phyloP scores from a whole-genome alignment of 1,140 invertebrate species.

The Zeugodacus cucurbitae region DNA sequence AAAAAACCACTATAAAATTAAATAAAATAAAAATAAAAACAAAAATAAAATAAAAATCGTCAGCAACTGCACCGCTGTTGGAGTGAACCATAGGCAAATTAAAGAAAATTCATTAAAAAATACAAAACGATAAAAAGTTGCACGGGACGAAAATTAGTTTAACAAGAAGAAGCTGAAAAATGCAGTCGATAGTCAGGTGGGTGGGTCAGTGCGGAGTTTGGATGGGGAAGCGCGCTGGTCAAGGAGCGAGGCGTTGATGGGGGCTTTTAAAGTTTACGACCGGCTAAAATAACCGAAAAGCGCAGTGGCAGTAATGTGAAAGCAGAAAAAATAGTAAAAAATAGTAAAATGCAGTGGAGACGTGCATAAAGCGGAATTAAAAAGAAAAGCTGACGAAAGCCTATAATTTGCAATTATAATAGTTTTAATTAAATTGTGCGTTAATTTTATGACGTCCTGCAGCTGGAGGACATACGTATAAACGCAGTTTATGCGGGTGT shows the following conservation, averaged over 20 bases:
- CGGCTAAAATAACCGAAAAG: background rate
- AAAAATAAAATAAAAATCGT: no score
- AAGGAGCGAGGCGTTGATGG: background rate
- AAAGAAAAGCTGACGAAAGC: background rate
- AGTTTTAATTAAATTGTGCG: slow-evolving; percentile 9
- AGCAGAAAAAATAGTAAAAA: background rate
- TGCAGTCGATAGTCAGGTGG: background rate
- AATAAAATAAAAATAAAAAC: background rate
- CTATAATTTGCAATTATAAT: background rate
- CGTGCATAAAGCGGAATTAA: background rate
- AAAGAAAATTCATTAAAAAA: slow-evolving; percentile 6
- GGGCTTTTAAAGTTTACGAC: background rate
- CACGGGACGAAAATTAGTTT: background rate
- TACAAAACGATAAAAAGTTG: background rate
- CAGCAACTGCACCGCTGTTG: background rate
- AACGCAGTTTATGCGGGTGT: no score
- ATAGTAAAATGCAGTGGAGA: no score
- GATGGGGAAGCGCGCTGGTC: no score
- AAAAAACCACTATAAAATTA: background rate
- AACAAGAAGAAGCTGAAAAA: background rate
- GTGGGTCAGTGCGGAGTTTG: background rate
- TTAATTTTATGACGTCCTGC: background rate
- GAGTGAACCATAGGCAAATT: background rate
- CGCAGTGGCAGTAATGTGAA: background rate
- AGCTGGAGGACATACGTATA: no score